A percentile compares a stretch with the other conserved stretches of the same genome.
Evolutionary conservation across 2,113 vertebrate genomes (phyloP).

Genomic region (Poeciliopsis turrubarensis): DNA sequence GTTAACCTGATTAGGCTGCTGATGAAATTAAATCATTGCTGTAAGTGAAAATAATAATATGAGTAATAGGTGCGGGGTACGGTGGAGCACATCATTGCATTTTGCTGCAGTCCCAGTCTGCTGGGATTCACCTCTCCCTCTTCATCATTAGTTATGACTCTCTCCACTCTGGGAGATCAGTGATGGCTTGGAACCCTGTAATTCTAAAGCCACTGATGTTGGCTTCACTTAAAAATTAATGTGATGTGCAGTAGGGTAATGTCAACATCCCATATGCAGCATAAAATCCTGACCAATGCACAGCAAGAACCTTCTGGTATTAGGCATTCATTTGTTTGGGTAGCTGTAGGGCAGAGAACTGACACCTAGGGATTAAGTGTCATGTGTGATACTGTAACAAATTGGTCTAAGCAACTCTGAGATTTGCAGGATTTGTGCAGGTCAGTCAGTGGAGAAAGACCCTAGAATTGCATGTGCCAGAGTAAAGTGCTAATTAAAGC

Average conservation of each 20-base stretch:
- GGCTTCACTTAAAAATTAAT: constrained; percentile 34
- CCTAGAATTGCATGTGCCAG: neutral
- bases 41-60: constrained; percentile 80
- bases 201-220: constrained; percentile 26
- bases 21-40: constrained; percentile 81
- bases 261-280: constrained; percentile 5
- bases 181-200: constrained; percentile 20
- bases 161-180: constrained; percentile 15
- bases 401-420: neutral
- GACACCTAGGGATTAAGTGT: neutral
- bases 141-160: constrained; percentile 14
- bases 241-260: neutral
- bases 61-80: constrained; percentile 67
- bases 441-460: neutral
- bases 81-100: constrained; percentile 45
- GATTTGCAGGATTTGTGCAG: neutral
- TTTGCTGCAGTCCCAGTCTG: constrained; percentile 46
- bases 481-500: neutral
- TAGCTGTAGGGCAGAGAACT: neutral
- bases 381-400: neutral
- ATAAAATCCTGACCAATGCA: constrained; percentile 2
- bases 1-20: constrained; percentile 79
- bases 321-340: neutral
- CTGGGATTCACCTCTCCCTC: constrained; percentile 29
- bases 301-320: constrained; percentile 2